Evolutionary conservation across 2,113 vertebrate genomes (phyloP).

Genomic region (Glaucomys volans): DNA sequence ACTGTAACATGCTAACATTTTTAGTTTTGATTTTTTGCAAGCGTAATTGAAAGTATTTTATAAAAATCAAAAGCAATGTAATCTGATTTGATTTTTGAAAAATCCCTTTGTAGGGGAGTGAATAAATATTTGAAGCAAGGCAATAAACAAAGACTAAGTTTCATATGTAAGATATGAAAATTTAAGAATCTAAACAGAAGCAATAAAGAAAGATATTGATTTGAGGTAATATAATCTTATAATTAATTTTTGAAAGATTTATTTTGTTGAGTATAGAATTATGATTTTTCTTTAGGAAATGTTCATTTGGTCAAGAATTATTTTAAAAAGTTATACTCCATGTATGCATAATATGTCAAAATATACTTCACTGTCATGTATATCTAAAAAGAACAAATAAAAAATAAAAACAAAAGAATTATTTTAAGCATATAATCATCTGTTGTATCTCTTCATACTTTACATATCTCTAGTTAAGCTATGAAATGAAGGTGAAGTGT

Average conservation of each 20-base stretch:
- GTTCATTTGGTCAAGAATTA: neutral
- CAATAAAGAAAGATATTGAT: neutral
- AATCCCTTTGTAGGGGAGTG: neutral
- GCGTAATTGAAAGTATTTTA: neutral
- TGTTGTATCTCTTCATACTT: constrained; percentile 17
- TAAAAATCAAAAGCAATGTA: neutral
- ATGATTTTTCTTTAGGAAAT: neutral
- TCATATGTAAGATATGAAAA: constrained; percentile 41
- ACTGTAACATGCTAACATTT: neutral
- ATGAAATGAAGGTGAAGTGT: neutral
- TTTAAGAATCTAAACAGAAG: constrained; percentile 14
- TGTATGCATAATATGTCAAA: neutral
- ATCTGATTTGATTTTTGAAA: constrained; percentile 46
- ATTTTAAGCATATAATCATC: neutral
- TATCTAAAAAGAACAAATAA: too few species aligned
- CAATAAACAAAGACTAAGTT: neutral
- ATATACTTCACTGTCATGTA: too few species aligned
- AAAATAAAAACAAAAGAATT: neutral
- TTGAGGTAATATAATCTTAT: neutral
- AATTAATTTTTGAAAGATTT: neutral
- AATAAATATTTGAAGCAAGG: neutral
- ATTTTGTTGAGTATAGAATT: constrained; percentile 25
- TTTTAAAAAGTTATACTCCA: neutral
- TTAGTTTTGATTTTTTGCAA: neutral
- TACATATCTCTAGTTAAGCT: neutral